Evolutionary conservation across 2,797 vertebrate species (phyloP), one percentile per base, ranked within the genome.

Genomic region (Anguilla megastoma): DNA sequence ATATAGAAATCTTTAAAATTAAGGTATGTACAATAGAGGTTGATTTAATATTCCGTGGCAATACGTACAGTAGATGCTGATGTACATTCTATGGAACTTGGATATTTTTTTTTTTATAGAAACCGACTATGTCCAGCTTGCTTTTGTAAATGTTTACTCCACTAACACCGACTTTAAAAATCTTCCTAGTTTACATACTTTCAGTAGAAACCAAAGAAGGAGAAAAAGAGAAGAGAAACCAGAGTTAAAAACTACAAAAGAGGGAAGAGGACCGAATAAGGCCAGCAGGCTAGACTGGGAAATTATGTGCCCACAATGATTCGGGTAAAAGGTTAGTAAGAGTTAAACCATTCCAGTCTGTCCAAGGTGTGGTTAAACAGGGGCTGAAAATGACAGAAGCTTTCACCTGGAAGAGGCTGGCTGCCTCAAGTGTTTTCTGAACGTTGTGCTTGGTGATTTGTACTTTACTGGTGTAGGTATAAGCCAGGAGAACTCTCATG

Each of bases 321-420:
- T 14, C 30, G 69, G 69, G 69, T 71, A 33, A 71, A 71, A 71
- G 30, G 71, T 76, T 12, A 76, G 74, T 6, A 36, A 79, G 74
- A 79, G 12, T 8, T 79, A 21, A 3, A 36, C 18, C 18, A 21
- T 21, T 79, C 30, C 74, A 79, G 14, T 71, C 69, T 33, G n/a
- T n/a, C 24, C 9, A 9, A 71, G n/a, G 27, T 71, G 69, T 71
- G 27, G 10, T 48, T 76, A 33, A 41, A 12, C 1, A 33, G 12
- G 71, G 71, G 71, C 6, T 18, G 76, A 48, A 52, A 56, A 41
- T 3, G 6, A 85, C 48, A 0, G 60, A 50, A 54, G 5, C 21
- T 41, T 85, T 94, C 92, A 99, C 98, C 98, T 99, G 98, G 92
- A 99, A 99, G 82, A 99, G 98, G 91, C 97, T 97, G 91, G 98